These are phyloP conservation scores for Heliconius ethilla DNA, from an alignment of 2,888 invertebrate species.

Conservation along the genomic window DNA sequence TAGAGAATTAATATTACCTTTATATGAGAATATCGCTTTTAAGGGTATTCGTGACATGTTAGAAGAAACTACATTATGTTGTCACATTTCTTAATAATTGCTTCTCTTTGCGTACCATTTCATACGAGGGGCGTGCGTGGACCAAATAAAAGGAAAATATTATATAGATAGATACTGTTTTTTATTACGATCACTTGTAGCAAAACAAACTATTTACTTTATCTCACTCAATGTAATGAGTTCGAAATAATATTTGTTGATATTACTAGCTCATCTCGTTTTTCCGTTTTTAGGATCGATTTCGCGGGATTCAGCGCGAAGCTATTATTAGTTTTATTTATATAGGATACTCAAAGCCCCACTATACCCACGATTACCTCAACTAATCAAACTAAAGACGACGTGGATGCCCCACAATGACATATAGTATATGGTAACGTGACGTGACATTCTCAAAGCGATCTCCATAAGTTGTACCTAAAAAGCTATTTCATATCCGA, in stretches of 20 bases:
- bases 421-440: background rate
- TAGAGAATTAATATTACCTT: background rate
- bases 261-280: background rate
- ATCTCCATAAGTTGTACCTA: conserved; percentile 25
- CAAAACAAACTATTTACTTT: background rate
- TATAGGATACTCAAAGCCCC: background rate
- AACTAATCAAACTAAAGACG: too few species aligned
- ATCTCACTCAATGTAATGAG: background rate
- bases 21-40: background rate
- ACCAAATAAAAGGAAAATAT: background rate
- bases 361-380: background rate
- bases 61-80: background rate
- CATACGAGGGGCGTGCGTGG: background rate
- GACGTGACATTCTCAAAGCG: background rate
- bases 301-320: too few species aligned
- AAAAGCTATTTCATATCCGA: conserved; percentile 26
- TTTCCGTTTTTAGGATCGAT: too few species aligned
- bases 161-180: background rate
- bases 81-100: background rate
- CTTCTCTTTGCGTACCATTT: background rate
- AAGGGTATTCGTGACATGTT: background rate
- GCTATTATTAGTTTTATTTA: too few species aligned
- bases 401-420: background rate
- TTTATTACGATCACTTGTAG: background rate
- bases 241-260: background rate